A percentile compares a stretch with the other conserved stretches of the same genome.
phyloP scores from a whole-genome alignment of 2,113 vertebrate species.

The Myocastor coypus region DNA sequence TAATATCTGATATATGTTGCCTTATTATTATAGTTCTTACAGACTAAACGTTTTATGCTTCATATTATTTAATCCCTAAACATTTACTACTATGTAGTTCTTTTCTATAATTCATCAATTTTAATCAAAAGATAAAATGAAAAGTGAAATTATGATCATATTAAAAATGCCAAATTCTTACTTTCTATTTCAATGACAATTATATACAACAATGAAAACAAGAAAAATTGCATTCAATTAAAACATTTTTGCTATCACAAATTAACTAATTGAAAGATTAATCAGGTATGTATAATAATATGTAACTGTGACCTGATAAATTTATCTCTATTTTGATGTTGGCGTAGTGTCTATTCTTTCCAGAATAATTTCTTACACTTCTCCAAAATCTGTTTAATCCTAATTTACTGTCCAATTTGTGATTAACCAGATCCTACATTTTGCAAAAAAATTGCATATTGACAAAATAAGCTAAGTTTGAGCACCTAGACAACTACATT shows the following conservation, averaged over 20 bases:
- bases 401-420: not conserved
- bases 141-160: not conserved
- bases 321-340: not conserved
- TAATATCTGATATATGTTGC: not conserved
- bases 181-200: not conserved
- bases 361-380: not conserved
- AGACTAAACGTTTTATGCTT: not conserved
- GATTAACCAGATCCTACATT: not conserved
- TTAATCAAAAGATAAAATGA: not conserved
- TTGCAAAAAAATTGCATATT: not conserved
- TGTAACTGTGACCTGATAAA: not conserved
- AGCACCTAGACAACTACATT: not conserved
- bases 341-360: not conserved
- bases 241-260: not conserved
- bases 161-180: not conserved
- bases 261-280: too few species aligned
- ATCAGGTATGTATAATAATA: too few species aligned
- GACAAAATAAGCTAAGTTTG: not conserved
- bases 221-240: not conserved
- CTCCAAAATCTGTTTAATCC: not conserved
- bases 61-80: not conserved
- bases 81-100: not conserved
- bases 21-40: not conserved
- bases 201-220: not conserved
- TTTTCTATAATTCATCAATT: not conserved